These are phyloP conservation scores for Alectura lathami DNA, from an alignment of 2,113 vertebrate species.

Conservation along the genomic window DNA sequence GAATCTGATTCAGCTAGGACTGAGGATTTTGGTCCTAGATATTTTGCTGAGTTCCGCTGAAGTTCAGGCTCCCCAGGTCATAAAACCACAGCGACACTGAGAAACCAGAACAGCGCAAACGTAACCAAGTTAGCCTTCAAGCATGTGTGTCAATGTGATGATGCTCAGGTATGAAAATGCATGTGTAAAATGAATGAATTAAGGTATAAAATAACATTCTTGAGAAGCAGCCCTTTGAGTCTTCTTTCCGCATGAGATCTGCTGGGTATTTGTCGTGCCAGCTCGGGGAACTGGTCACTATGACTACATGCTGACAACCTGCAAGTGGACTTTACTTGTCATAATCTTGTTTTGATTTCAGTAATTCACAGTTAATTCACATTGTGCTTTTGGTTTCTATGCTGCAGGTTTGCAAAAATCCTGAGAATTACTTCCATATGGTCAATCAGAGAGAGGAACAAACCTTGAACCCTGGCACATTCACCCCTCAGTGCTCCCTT, in stretches of 20 bases:
- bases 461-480: not conserved
- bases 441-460: not conserved
- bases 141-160: not conserved
- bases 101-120: not conserved
- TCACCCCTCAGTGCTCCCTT: not conserved
- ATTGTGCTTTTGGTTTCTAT: not conserved
- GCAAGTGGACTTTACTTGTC: not conserved
- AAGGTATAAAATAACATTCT: not conserved
- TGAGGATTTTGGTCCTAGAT: not conserved
- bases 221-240: not conserved
- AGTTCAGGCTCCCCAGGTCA: not conserved
- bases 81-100: not conserved
- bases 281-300: not conserved
- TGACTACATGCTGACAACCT: not conserved
- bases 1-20: not conserved
- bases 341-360: not conserved
- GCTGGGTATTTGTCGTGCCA: not conserved
- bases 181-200: not conserved
- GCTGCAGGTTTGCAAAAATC: constrained; percentile 3
- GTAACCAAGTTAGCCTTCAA: not conserved
- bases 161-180: not conserved
- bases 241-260: not conserved
- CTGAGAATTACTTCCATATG: not conserved
- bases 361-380: not conserved
- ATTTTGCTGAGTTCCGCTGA: not conserved